Conservation (phyloP, 2,888 invertebrate genomes). For the Drosophila fungiperda region DNA sequence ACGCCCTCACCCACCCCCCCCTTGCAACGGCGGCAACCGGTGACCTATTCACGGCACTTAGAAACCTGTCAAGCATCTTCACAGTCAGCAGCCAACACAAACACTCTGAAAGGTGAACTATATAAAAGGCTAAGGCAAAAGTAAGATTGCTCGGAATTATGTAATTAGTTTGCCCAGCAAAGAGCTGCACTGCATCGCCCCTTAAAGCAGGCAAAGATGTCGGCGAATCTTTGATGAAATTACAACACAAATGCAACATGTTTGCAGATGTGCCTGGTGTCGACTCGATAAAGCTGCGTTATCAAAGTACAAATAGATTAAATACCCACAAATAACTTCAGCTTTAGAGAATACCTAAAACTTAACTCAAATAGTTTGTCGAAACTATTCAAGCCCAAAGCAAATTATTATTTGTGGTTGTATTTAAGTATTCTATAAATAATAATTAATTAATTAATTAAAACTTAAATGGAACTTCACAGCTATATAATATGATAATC, state of each 20-base stretch:
- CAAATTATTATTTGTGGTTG: not conserved
- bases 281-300: not conserved
- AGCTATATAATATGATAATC: not conserved
- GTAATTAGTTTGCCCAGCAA: slow-evolving; percentile 60
- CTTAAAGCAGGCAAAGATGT: slow-evolving; percentile 20
- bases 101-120: not conserved
- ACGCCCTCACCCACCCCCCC: slow-evolving; percentile 21
- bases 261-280: not conserved
- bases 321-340: not conserved
- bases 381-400: not conserved
- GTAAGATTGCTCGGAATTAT: slow-evolving; percentile 45
- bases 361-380: not conserved
- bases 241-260: not conserved
- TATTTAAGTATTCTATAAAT: not conserved
- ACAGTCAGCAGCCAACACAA: slow-evolving; percentile 11
- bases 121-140: slow-evolving; percentile 2
- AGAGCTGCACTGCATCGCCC: slow-evolving; percentile 6
- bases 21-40: slow-evolving; percentile 25
- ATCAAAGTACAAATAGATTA: not conserved
- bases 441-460: not conserved
- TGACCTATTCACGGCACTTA: slow-evolving; percentile 47
- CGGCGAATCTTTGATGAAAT: not conserved
- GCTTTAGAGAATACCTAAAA: not conserved
- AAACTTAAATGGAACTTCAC: not conserved
- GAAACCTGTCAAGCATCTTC: slow-evolving; percentile 52